Percentiles rank a stretch among this genome's conserved stretches.
Conservation (phyloP, 2,888 invertebrate genomes). For the Strigamia maritima region DNA sequence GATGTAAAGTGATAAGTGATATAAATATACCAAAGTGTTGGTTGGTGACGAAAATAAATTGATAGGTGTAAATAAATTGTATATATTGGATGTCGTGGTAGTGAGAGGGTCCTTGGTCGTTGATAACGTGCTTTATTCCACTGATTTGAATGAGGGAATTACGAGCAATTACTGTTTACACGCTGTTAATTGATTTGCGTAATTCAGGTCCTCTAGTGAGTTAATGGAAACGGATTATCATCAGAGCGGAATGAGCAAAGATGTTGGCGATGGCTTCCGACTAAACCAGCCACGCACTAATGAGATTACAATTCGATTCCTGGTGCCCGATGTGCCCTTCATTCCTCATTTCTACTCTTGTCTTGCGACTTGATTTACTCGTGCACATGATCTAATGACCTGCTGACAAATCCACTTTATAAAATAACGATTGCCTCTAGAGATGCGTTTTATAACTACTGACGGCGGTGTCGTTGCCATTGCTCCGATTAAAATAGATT, state of each 20-base stretch:
- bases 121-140: slow-evolving; percentile 36
- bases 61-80: slow-evolving; percentile 2
- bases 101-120: neutral
- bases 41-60: neutral
- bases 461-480: neutral
- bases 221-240: slow-evolving; percentile 35
- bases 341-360: slow-evolving; percentile 7
- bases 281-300: slow-evolving; percentile 37
- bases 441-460: neutral
- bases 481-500: neutral
- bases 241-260: slow-evolving; percentile 20
- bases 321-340: slow-evolving; percentile 16
- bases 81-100: neutral
- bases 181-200: slow-evolving; percentile 39
- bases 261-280: slow-evolving; percentile 31
- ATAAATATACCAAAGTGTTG: neutral
- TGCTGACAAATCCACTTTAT: slow-evolving; percentile 20
- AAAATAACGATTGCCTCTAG: slow-evolving; percentile 5
- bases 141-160: slow-evolving; percentile 37
- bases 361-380: slow-evolving; percentile 27
- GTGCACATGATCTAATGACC: slow-evolving; percentile 18
- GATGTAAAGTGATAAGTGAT: neutral
- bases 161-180: slow-evolving; percentile 39
- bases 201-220: slow-evolving; percentile 34
- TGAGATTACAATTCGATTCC: slow-evolving; percentile 38